phyloP scores from a whole-genome alignment of 2,113 vertebrate genomes.

The Rhinopomastus cyanomelas region DNA sequence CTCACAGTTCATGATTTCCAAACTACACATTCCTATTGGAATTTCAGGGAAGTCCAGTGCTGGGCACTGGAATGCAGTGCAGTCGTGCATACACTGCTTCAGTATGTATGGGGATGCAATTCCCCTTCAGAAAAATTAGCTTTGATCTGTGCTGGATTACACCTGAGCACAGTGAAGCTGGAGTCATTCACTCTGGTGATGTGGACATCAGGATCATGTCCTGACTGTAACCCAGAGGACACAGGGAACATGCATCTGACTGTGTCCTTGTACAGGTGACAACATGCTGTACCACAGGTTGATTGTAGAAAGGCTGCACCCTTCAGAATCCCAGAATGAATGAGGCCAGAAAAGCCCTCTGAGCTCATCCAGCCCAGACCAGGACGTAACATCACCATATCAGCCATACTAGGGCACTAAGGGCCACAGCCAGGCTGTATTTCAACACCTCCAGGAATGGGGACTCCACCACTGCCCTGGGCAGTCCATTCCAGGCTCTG shows the following conservation, averaged over 20 bases:
- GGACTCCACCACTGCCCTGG: too few relatives aligned
- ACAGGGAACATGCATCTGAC: accelerated
- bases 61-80: background rate
- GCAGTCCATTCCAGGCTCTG: too few relatives aligned
- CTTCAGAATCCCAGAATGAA: too few relatives aligned
- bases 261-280: too few relatives aligned
- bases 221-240: background rate
- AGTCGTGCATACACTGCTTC: background rate
- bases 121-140: background rate
- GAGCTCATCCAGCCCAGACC: too few relatives aligned
- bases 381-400: too few relatives aligned
- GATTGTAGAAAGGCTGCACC: too few relatives aligned
- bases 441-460: too few relatives aligned
- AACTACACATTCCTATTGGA: background rate
- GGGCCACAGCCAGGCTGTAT: too few relatives aligned
- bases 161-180: background rate
- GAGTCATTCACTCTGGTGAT: background rate
- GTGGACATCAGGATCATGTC: background rate
- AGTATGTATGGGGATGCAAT: accelerated
- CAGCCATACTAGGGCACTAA: too few relatives aligned
- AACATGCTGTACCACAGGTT: too few relatives aligned
- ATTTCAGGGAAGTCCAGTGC: background rate
- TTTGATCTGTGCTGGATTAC: background rate
- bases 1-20: background rate
- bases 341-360: too few relatives aligned